phyloP scores from a whole-genome alignment of 2,113 vertebrate species.

The Hystrix cristata region DNA sequence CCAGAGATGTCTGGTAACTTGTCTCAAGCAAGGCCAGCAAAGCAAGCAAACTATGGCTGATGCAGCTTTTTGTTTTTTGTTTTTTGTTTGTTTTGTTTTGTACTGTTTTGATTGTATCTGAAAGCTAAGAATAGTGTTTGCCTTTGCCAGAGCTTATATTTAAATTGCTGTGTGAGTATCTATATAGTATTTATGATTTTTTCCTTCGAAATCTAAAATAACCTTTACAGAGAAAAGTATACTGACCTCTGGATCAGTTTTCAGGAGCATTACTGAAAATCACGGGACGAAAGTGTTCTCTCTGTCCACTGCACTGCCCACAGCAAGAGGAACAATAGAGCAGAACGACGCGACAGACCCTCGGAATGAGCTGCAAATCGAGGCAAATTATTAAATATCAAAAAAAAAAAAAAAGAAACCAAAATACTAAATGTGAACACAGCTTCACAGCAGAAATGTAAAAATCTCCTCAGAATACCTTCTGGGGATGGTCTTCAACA shows the following conservation, averaged over 20 bases:
- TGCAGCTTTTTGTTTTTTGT: background rate
- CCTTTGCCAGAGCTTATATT: background rate
- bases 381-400: background rate
- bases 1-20: background rate
- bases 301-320: background rate
- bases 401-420: background rate
- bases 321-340: background rate
- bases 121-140: background rate
- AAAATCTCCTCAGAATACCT: constrained; percentile 63
- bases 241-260: background rate
- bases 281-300: background rate
- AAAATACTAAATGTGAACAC: background rate
- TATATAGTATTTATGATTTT: background rate
- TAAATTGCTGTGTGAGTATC: background rate
- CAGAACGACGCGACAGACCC: background rate
- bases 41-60: background rate
- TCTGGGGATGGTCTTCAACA: background rate
- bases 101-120: background rate
- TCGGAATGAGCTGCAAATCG: background rate
- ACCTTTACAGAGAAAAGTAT: background rate
- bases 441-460: background rate
- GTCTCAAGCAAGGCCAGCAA: background rate
- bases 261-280: background rate
- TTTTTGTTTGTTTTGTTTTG: background rate
- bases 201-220: background rate